A percentile compares a stretch with the other conserved stretches of the same genome.
phyloP scores from a whole-genome alignment of 2,888 invertebrate species.

The Lycia hirtaria region DNA sequence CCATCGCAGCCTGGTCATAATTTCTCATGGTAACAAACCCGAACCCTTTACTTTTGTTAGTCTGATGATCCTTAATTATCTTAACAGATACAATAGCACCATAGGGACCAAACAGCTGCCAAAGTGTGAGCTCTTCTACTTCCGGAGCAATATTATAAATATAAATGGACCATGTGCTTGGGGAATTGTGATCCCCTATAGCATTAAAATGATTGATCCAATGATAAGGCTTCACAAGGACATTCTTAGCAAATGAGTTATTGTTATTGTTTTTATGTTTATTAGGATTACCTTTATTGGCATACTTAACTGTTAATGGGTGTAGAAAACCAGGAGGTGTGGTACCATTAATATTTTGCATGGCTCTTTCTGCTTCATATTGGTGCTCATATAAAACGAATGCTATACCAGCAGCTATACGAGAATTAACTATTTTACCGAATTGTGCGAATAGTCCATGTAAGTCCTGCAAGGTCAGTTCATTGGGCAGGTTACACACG shows the following conservation, averaged over 20 bases:
- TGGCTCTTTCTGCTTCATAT: slow-evolving; percentile 81
- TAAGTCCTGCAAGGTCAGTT: slow-evolving; percentile 84
- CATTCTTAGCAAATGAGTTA: slow-evolving; percentile 73
- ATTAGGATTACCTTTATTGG: slow-evolving; percentile 84
- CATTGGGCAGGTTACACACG: slow-evolving; percentile 85
- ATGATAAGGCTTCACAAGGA: slow-evolving; percentile 78
- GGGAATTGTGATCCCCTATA: slow-evolving; percentile 79
- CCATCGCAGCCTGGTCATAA: slow-evolving; percentile 84
- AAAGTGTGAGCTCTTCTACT: slow-evolving; percentile 81
- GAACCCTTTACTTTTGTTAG: slow-evolving; percentile 84
- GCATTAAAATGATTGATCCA: slow-evolving; percentile 83
- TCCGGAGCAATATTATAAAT: slow-evolving; percentile 83
- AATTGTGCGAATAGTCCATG: slow-evolving; percentile 84
- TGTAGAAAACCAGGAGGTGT: slow-evolving; percentile 83
- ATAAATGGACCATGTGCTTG: slow-evolving; percentile 84
- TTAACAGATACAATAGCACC: slow-evolving; percentile 85
- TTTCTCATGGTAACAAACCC: slow-evolving; percentile 85
- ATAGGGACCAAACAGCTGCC: slow-evolving; percentile 84
- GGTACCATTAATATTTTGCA: slow-evolving; percentile 78
- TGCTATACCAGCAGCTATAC: slow-evolving; percentile 84
- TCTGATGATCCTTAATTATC: slow-evolving; percentile 83
- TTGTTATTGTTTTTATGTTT: slow-evolving; percentile 82
- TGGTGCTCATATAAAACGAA: slow-evolving; percentile 83
- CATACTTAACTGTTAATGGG: slow-evolving; percentile 85
- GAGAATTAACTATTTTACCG: slow-evolving; percentile 85